Conservation (phyloP, 2,888 invertebrate species). For the Callyntrura sp. region DNA sequence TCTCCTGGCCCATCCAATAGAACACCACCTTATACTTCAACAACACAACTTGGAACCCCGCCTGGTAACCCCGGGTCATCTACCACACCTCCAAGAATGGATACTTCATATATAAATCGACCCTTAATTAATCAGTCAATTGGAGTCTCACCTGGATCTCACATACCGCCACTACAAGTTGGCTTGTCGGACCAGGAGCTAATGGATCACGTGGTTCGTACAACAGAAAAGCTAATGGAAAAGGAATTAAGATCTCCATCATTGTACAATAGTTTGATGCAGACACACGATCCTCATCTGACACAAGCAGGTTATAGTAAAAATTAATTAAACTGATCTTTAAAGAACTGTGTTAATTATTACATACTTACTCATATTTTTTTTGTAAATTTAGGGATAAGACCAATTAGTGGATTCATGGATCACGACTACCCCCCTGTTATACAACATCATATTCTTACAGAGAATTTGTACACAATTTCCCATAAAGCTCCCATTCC, state of each 20-base stretch:
- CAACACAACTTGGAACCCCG: too few species aligned
- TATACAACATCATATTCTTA: conserved; percentile 89
- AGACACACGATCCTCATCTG: conserved; percentile 74
- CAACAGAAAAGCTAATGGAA: conserved; percentile 79
- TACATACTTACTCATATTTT: too few species aligned
- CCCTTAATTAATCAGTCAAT: neutral
- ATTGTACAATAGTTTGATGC: conserved; percentile 78
- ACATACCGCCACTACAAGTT: conserved; percentile 29
- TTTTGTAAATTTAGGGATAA: conserved; percentile 54
- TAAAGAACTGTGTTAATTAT: too few species aligned
- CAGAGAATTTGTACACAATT: conserved; percentile 92
- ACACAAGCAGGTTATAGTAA: conserved; percentile 55
- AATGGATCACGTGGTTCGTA: conserved; percentile 80
- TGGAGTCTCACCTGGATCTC: neutral
- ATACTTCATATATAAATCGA: conserved; percentile 47
- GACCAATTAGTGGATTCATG: conserved; percentile 93
- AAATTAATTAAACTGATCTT: neutral
- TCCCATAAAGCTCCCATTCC: conserved; percentile 95
- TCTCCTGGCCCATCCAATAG: conserved; percentile 48
- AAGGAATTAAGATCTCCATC: conserved; percentile 78
- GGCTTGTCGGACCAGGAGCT: conserved; percentile 76
- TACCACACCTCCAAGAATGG: conserved; percentile 44
- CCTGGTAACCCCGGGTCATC: neutral
- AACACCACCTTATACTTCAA: conserved; percentile 25
- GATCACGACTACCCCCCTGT: conserved; percentile 95